Conservation (phyloP, 2,113 vertebrate species). For the Chascanopsetta lugubris region DNA sequence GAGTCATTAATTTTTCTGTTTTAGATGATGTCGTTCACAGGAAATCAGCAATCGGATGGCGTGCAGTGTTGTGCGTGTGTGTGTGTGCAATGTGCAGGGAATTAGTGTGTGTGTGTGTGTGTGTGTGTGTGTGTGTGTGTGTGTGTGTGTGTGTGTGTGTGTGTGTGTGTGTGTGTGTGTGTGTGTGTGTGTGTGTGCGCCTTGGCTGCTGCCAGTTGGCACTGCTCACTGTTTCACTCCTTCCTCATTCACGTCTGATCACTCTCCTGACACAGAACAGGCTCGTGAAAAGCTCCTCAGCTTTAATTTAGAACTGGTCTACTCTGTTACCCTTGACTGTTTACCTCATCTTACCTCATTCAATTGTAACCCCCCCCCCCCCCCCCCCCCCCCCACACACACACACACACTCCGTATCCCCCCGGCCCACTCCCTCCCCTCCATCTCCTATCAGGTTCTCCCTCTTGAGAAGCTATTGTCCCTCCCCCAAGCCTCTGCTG, state of each 20-base stretch:
- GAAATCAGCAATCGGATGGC: constrained; percentile 16
- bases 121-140: constrained; percentile 29
- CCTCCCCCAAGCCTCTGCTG: constrained; percentile 26
- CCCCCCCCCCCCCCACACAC: constrained; percentile 14
- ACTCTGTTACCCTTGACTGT: constrained; percentile 36
- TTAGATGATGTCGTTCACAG: constrained; percentile 12
- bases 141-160: too few species aligned
- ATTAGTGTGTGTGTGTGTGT: constrained; percentile 33
- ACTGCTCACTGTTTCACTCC: neutral
- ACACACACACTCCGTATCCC: too few species aligned
- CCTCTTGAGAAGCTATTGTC: constrained; percentile 1
- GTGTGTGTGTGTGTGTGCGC: constrained; percentile 32
- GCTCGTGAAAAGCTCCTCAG: neutral
- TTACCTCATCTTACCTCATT: constrained; percentile 38
- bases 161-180: too few species aligned
- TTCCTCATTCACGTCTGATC: constrained; percentile 40
- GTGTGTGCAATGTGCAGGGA: constrained; percentile 47
- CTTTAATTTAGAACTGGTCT: constrained; percentile 33
- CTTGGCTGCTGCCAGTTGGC: constrained; percentile 39
- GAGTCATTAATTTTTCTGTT: constrained; percentile 10
- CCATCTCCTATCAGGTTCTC: too few species aligned
- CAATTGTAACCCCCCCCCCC: constrained; percentile 12
- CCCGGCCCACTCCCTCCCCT: constrained; percentile 1
- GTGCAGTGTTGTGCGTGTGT: constrained; percentile 12
- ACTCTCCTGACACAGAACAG: constrained; percentile 24